Evolutionary conservation across 2,888 invertebrate genomes (phyloP), one percentile per base, ranked within the genome.

Genomic region (Mystacides longicornis): DNA sequence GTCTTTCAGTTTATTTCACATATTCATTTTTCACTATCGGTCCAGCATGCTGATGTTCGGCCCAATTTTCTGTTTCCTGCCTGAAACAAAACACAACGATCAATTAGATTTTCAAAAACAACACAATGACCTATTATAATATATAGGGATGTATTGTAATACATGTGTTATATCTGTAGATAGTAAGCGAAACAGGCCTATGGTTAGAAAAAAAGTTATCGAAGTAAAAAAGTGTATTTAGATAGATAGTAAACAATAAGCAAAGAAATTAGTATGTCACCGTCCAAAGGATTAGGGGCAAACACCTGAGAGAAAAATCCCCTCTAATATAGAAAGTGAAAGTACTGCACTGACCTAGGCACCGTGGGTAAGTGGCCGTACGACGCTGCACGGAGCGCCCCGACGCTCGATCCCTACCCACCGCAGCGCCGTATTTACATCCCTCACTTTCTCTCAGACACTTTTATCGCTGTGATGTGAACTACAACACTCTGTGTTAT

Each of bases 1-100:
- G 23, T 52, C 33, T 46, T 48, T 52, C 20, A 49, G 14, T 22
- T 47, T 54, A 20, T 14, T 47, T 57, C 46, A 22, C 49, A 49
- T 37, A 45, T 50, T 49, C 21, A 47, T 31, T 51, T 43, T 49
- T 52, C 55, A 55, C 52, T 58, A 55, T 49, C 55, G 58, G 51
- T 55, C 55, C 52, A 53, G 20, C 52, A 31, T 47, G 20, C 16
- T 21, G 37, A 33, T 22, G 42, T 21, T 33, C 16, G 19, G 23
- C 3, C 7, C 19, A 45, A 18, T 16, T 16, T 19, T 49, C 47
- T 45, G 23, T 22, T 48, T 18, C 23, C 33, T 49, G 31, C 52
- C 58, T 58, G 58, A 33, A 58, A 58, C 11, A 46, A 53, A 50
- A 45, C 19, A 37, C 49, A 53, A 11, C 16, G 14, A n/a, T 14